Evolutionary conservation across 2,797 vertebrate genomes (phyloP), one percentile per base, ranked within the genome.

Genomic region (Sardinella longiceps): DNA sequence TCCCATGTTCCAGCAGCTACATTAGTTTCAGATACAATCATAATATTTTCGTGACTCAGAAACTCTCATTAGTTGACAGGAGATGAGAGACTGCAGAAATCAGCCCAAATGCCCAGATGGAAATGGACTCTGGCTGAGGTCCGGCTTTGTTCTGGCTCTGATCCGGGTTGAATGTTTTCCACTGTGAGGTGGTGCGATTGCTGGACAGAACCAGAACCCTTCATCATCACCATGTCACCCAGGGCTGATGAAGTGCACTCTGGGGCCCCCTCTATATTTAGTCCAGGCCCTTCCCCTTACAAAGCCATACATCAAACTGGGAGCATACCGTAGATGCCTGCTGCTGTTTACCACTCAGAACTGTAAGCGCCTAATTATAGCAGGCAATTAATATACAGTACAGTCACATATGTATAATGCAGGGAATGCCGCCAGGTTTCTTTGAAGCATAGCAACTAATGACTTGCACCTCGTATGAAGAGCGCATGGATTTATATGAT

Each of bases 21-120:
- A n/a, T n/a, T n/a, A n/a, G n/a, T 77, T 43, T 77, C 37, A 77
- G 70, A 37, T 74, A 74, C 66, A 74, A 37, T 77, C 9, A 77
- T 77, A 77, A 77, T 77, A 77, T 39, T 77, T 18, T 18, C 23
- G 18, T 43, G 70, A 20, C 66, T 37, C 66, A 74, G 70, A 70
- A n/a, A 70, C 33, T 43, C 33, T 39, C 37, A 77, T 77, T 77
- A 77, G 70, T n/a, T 43, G 33, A 20, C 18, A 43, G 43, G 70
- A 77, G 70, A 77, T 77, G 70, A 9, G 18, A 77, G 70, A 77
- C 33, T 43, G 70, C 3, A 33, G 28, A 33, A 14, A 77, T 77
- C 33, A 23, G 70, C 3, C 15, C 11, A 33, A 14, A 77, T 77
- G 11, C 33, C 37, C 6, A 23, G 20, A 74, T 74, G 66, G 66